Evolutionary conservation across 2,888 invertebrate species (phyloP), one percentile per base, ranked within the genome.

Genomic region (Melipona beecheii): DNA sequence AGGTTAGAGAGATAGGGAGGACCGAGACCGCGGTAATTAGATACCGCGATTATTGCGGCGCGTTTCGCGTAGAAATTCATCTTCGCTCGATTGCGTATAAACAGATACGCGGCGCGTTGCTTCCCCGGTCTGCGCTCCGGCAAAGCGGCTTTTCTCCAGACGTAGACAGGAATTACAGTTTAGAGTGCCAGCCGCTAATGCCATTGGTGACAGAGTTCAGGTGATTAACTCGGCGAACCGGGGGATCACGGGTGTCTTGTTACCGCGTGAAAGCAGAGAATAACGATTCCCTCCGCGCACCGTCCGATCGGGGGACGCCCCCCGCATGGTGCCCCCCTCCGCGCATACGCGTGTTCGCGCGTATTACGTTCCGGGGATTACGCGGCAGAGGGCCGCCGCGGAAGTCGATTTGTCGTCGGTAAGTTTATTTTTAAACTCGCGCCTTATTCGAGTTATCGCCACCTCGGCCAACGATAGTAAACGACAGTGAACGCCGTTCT

Each of bases 111-210:
- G 36, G 65, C 54, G 5, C 31, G 24, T n/a, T 27, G 76, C 11
- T 60, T 24, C 64, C 62, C 43, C 56, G 31, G 49, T 50, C n/a
- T 65, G 62, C 56, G 49, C 27, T 31, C 27, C 15, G 13, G 43
- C 36, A 82, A 84, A 86, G 81, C 81, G 73, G 86, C 78, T 86
- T 86, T 84, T 58, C 81, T 78, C 86, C 50, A 69, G 52, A 58
- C 73, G 50, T 52, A 84, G 78, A 73, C 78, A 43, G 74, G 86
- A 78, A 86, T 86, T 79, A 82, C 65, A 76, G 76, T 76, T 74
- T 74, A 74, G 80, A 84, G 74, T 62, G 49, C 50, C 52, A 66
- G 62, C 60, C 69, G 75, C 66, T 83, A 83, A 84, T 78, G 76
- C 76, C 83, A 68, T 76, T 69, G 76, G 84, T 75, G 84, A 81